Percentiles rank a stretch among this genome's conserved stretches.
These are phyloP conservation scores for Mimas tiliae DNA, from an alignment of 2,888 invertebrate species.

Conservation along the genomic window DNA sequence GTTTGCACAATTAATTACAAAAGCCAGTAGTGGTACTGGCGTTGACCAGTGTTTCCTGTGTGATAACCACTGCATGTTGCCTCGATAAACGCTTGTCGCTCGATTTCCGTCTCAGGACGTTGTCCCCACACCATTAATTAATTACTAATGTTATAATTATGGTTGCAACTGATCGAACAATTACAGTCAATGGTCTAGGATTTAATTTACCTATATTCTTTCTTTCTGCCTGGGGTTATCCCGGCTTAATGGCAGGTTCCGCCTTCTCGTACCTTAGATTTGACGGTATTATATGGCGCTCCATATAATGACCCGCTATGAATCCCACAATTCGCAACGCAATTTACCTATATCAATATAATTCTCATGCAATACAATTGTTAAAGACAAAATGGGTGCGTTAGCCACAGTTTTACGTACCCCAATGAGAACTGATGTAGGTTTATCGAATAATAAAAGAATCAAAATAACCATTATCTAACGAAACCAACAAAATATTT, in stretches of 20 bases:
- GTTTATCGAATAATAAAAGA: neutral
- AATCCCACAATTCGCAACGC: no score
- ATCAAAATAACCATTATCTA: slow-evolving; percentile 12
- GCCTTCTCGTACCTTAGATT: no score
- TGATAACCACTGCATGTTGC: slow-evolving; percentile 50
- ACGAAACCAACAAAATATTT: neutral
- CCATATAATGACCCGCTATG: no score
- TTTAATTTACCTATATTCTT: no score
- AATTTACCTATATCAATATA: no score
- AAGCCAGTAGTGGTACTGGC: slow-evolving; percentile 36
- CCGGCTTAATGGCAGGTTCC: no score
- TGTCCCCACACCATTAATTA: slow-evolving; percentile 41
- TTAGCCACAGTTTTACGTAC: no score
- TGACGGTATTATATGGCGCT: no score
- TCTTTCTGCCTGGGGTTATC: no score
- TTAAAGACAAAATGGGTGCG: no score
- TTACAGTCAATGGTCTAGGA: no score
- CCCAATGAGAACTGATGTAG: neutral
- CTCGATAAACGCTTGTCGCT: slow-evolving; percentile 61
- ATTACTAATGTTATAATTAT: neutral
- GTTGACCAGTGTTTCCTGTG: slow-evolving; percentile 71
- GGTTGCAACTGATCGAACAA: neutral
- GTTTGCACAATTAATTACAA: slow-evolving; percentile 28
- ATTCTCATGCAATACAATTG: no score
- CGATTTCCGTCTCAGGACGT: slow-evolving; percentile 48